A percentile compares a stretch with the other conserved stretches of the same genome.
Evolutionary conservation across 2,113 vertebrate species (phyloP).

Genomic region (Alces alces): DNA sequence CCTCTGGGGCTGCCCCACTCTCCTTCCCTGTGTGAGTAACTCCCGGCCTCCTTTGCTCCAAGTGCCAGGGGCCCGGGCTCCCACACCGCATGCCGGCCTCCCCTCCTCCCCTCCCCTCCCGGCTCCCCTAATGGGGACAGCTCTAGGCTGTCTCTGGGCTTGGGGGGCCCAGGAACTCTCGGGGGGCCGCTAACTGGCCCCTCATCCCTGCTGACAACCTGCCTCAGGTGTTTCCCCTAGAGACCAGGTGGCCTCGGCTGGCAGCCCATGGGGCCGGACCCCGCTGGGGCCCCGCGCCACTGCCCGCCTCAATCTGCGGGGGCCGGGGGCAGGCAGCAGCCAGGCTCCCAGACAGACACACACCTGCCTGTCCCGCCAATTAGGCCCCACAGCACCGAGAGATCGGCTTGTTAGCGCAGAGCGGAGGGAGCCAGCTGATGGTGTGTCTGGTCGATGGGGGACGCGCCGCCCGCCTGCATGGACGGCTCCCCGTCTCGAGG

Average conservation of each 20-base stretch:
- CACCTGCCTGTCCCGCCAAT: not conserved
- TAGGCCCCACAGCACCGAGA: not conserved
- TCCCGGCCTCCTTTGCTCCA: not conserved
- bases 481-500: not conserved
- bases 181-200: not conserved
- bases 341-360: slow-evolving; percentile 12
- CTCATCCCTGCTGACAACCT: not conserved
- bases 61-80: too few species aligned
- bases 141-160: not conserved
- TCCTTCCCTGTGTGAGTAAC: not conserved
- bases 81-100: not conserved
- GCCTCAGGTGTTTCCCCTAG: not conserved
- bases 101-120: too few species aligned
- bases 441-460: slow-evolving; percentile 14
- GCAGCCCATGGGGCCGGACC: rapidly evolving
- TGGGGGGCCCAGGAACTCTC: not conserved
- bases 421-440: not conserved
- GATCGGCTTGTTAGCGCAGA: not conserved
- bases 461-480: not conserved
- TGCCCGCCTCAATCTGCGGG: not conserved
- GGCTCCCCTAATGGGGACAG: rapidly evolving
- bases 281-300: rapidly evolving
- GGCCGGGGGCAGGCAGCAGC: rapidly evolving
- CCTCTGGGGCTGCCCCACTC: not conserved
- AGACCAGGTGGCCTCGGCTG: not conserved